Conservation (phyloP, 2,888 invertebrate species). For the Drosophila sordidapex region DNA sequence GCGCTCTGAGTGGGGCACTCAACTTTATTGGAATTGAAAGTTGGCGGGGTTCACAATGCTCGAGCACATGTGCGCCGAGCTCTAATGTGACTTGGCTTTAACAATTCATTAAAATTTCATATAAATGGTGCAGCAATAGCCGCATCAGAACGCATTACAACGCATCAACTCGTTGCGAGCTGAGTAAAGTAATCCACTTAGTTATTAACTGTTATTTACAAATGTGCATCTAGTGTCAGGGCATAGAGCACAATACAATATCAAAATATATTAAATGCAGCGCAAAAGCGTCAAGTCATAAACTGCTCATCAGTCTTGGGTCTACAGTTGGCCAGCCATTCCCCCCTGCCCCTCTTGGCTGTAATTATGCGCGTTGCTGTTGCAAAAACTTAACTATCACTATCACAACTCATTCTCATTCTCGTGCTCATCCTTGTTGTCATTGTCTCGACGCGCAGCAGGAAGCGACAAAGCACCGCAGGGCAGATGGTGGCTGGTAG, state of each 20-base stretch:
- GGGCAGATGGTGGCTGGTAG: constrained; percentile 48
- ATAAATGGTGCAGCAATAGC: constrained; percentile 35
- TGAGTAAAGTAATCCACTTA: constrained; percentile 46
- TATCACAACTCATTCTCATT: constrained; percentile 67
- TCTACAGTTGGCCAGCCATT: constrained; percentile 6
- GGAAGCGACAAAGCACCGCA: constrained; percentile 70
- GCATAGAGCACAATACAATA: constrained; percentile 9
- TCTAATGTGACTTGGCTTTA: constrained; percentile 49
- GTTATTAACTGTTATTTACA: constrained; percentile 72
- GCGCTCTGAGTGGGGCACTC: constrained; percentile 58
- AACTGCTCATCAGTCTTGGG: constrained; percentile 83
- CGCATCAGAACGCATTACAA: constrained; percentile 20
- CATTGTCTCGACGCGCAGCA: constrained; percentile 71
- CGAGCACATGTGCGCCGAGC: constrained; percentile 33
- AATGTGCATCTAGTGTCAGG: constrained; percentile 55
- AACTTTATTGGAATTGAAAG: constrained; percentile 77
- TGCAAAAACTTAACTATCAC: constrained; percentile 61
- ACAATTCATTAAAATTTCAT: constrained; percentile 56
- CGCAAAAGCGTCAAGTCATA: constrained; percentile 82
- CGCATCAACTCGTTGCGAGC: constrained; percentile 3
- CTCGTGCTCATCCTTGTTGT: constrained; percentile 32
- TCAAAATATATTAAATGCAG: constrained; percentile 65
- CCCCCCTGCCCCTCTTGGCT: constrained; percentile 25
- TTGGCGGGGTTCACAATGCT: constrained; percentile 15
- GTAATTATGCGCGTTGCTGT: constrained; percentile 74